A percentile compares a stretch with the other conserved stretches of the same genome.
These are phyloP conservation scores for Drosophila paucipuncta DNA, from an alignment of 2,888 invertebrate genomes.

Conservation along the genomic window DNA sequence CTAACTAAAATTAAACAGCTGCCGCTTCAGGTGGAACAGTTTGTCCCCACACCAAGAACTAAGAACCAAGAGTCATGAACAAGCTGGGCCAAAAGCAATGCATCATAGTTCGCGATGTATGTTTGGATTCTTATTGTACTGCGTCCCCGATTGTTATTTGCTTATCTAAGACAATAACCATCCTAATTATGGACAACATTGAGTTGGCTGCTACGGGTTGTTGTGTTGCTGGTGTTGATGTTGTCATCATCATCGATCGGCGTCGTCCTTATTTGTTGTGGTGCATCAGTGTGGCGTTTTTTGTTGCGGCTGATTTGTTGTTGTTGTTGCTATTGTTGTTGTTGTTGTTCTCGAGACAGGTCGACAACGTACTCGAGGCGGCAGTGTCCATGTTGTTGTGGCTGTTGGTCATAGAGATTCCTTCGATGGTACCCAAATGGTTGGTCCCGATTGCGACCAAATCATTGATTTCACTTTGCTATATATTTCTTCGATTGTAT, in stretches of 20 bases:
- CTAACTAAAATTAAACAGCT: slow-evolving; percentile 79
- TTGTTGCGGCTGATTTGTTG: slow-evolving; percentile 69
- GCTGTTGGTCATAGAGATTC: slow-evolving; percentile 95
- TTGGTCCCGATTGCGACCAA: slow-evolving; percentile 96
- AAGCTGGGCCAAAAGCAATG: slow-evolving; percentile 18
- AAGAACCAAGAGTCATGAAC: slow-evolving; percentile 25
- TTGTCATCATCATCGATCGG: slow-evolving; percentile 13
- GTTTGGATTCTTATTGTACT: slow-evolving; percentile 1
- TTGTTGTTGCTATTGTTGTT: slow-evolving; percentile 70
- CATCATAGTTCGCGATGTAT: background rate
- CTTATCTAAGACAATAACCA: slow-evolving; percentile 26
- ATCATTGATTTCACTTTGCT: slow-evolving; percentile 97
- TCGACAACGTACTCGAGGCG: slow-evolving; percentile 86
- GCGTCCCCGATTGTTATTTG: slow-evolving; percentile 5
- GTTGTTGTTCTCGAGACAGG: slow-evolving; percentile 85
- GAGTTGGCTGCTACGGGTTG: slow-evolving; percentile 24
- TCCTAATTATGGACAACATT: slow-evolving; percentile 34
- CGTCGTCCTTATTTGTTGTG: slow-evolving; percentile 27
- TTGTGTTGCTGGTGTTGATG: slow-evolving; percentile 19
- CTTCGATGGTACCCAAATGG: slow-evolving; percentile 98
- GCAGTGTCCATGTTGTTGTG: slow-evolving; percentile 87
- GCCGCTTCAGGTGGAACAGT: slow-evolving; percentile 41
- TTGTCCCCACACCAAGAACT: slow-evolving; percentile 23
- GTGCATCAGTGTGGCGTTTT: slow-evolving; percentile 69
- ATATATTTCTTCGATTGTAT: slow-evolving; percentile 99